Percentiles rank a stretch among this genome's conserved stretches.
Evolutionary conservation across 1,140 invertebrate genomes (phyloP).

Genomic region (Leptinotarsa lineolata): DNA sequence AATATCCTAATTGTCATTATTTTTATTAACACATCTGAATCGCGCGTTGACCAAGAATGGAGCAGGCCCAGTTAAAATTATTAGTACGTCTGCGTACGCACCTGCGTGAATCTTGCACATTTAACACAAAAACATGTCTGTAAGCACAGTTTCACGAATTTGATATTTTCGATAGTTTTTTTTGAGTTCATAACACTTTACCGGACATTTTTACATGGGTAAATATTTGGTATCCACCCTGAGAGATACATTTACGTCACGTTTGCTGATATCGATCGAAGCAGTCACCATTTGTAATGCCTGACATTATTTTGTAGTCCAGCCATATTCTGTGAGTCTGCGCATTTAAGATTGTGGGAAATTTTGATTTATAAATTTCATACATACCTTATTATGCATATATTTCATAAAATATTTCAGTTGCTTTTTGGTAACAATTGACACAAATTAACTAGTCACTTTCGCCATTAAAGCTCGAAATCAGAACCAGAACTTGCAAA

Average conservation of each 20-base stretch:
- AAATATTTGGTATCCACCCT: conserved; percentile 48
- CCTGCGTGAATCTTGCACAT: conserved; percentile 72
- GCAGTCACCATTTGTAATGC: conserved; percentile 50
- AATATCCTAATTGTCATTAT: conserved; percentile 30
- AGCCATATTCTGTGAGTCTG: conserved; percentile 54
- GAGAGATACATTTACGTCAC: conserved; percentile 55
- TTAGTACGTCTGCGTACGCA: conserved; percentile 87
- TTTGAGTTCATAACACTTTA: conserved; percentile 38
- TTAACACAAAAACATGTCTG: conserved; percentile 54
- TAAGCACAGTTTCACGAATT: conserved; percentile 47
- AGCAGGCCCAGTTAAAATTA: conserved; percentile 83
- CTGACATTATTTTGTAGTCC: conserved; percentile 53
- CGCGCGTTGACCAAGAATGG: conserved; percentile 57
- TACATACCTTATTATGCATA: background rate
- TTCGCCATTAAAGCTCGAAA: background rate
- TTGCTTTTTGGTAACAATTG: no score
- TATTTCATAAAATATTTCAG: no score
- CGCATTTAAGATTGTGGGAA: conserved; percentile 41
- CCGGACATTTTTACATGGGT: conserved; percentile 47
- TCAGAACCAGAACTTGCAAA: background rate
- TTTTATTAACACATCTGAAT: conserved; percentile 41
- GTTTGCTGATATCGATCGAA: conserved; percentile 55
- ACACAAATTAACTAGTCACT: no score
- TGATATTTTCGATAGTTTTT: conserved; percentile 33
- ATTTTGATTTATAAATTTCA: conserved; percentile 10